Base-by-base conservation (phyloP, 2,888 invertebrate species). In the Drosophila crucigera region DNA sequence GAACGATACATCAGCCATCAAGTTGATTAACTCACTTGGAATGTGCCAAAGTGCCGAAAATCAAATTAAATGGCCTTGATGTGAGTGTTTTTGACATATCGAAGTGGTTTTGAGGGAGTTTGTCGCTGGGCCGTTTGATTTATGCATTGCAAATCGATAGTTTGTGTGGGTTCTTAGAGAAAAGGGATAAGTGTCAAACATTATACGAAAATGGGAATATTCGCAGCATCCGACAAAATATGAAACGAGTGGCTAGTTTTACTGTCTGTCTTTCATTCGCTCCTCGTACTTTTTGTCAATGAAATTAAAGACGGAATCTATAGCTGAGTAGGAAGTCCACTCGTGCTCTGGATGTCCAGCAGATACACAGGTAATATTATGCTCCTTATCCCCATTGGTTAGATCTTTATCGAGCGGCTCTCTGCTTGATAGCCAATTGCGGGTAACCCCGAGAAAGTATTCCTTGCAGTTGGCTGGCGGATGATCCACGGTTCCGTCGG, bases 291-390 rank as follows among this genome's bases (percentile, higher is more conserved):
- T 91, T 33, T 83, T 75, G 49, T 95, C 95, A 62, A 96, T 93
- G 84, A 94, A 96, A 80, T 94, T 94, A 86, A 96, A 96, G 30
- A 96, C 95, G 0, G 96, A 96, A 28, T 95, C 94, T 79, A 95
- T 95, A 79, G 95, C 95, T 37, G 94, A 92, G 90, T 94, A 95
- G 4, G 96, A 96, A 22, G 96, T 96, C 95, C 96, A 95, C 90
- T 96, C 96, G 92, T 96, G 96, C 88, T 95, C 95, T 37, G 94
- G 92, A 84, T 95, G 95, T 93, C 96, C 95, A 85, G 96, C 95
- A 65, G 96, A 96, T 59, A 95, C 94, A 79, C 94, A 93, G n/a
- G 92, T 92, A 63, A 95, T 94, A 80, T 95, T 95, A 90, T 93
- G 93, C 11, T 30, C n/a, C 30, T 7, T 37, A 11, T 53, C 58